Evolutionary conservation across 2,113 vertebrate species (phyloP).

Genomic region (Pseudopipra pipra): DNA sequence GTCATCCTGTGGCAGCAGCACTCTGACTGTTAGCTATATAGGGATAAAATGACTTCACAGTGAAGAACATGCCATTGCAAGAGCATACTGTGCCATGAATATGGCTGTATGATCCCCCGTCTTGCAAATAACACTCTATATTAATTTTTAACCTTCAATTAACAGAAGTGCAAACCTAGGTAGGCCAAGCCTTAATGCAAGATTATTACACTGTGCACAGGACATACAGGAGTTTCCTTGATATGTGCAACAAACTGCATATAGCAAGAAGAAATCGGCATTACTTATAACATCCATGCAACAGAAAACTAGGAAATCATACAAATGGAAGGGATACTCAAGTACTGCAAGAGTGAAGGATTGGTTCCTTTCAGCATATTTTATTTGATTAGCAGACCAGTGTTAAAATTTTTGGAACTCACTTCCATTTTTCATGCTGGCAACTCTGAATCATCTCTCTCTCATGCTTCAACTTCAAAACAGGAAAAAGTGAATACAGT

Average conservation of each 20-base stretch:
- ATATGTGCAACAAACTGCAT: not conserved
- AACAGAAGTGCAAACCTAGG: not conserved
- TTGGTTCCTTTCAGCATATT: not conserved
- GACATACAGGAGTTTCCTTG: not conserved
- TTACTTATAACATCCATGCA: not conserved
- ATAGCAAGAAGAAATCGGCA: not conserved
- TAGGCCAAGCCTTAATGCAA: not conserved
- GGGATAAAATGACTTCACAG: not conserved
- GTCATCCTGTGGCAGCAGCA: not conserved
- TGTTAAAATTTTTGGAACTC: slow-evolving; percentile 6
- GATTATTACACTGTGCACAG: not conserved
- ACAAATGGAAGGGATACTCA: not conserved
- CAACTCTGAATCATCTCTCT: slow-evolving; percentile 42
- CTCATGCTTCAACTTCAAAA: slow-evolving; percentile 37
- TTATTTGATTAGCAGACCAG: slow-evolving; percentile 3
- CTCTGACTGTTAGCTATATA: not conserved
- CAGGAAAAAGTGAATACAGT: slow-evolving; percentile 43
- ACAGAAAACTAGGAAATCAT: not conserved
- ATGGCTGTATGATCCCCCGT: not conserved
- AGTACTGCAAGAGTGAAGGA: not conserved
- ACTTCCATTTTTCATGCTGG: slow-evolving; percentile 15
- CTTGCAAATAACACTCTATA: not conserved
- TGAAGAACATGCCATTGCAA: not conserved
- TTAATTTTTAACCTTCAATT: not conserved
- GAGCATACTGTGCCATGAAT: not conserved